These are phyloP conservation scores for Philaenus spumarius DNA, from an alignment of 1,140 invertebrate genomes.

Conservation along the genomic window DNA sequence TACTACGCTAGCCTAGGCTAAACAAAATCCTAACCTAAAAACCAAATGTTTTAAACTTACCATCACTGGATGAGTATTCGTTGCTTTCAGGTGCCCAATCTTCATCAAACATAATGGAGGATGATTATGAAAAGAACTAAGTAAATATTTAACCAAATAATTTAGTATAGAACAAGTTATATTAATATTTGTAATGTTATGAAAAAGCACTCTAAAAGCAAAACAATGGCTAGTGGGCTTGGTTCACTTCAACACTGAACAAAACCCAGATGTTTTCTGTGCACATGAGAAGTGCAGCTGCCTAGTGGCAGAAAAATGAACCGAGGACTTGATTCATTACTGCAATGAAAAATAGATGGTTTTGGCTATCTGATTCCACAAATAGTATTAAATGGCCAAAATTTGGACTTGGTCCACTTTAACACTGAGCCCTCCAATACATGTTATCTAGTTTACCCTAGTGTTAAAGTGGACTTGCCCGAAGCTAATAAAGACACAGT, in stretches of 20 bases:
- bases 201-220: conserved; percentile 8
- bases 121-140: conserved; percentile 6
- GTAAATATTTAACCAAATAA: not conserved
- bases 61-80: too few relatives aligned
- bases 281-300: conserved; percentile 14
- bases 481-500: too few relatives aligned
- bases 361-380: not conserved
- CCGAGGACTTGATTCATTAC: conserved; percentile 9
- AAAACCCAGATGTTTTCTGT: conserved; percentile 11
- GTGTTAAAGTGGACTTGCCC: too few relatives aligned
- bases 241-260: conserved; percentile 16
- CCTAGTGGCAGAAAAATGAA: conserved; percentile 8
- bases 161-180: not conserved
- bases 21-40: too few relatives aligned
- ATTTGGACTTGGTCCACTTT: conserved; percentile 2
- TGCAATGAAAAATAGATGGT: not conserved
- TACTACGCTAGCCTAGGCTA: not conserved
- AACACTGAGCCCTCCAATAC: conserved; percentile 2
- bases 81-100: conserved; percentile 4
- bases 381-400: not conserved
- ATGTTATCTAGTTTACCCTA: too few relatives aligned
- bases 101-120: conserved; percentile 7
- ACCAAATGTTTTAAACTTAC: too few relatives aligned
- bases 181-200: conserved; percentile 2
- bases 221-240: conserved; percentile 13